Evolutionary conservation across 2,113 vertebrate species (phyloP), one percentile per base, ranked within the genome.

Genomic region (Melospiza melodia): DNA sequence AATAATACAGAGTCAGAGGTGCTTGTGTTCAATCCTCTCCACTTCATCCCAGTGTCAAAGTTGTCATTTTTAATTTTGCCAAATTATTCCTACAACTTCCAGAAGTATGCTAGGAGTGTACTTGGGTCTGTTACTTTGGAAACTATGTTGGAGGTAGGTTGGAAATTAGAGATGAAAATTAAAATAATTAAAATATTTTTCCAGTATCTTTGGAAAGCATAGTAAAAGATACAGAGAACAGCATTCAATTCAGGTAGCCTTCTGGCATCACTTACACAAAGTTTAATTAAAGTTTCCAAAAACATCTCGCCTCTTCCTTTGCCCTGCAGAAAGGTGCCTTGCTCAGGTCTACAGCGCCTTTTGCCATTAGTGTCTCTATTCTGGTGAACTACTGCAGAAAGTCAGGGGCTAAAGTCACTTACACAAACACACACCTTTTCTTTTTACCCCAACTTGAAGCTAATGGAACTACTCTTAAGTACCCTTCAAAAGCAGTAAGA

Each of bases 401-500:
- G 22, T 28, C 92, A 63, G 27, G 52, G 30, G 15, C 63, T 80
- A 85, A 72, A 84, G 86, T 67, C 63, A 71, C 49, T 87, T 20
- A 52, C 17, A 57, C 55, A 59, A 95, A 76, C 16, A 46, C 14
- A 27, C 11, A 33, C 19, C 15, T 55, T 84, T 69, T 72, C 71
- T 57, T 94, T 95, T 65, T 57, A 90, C 15, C 10, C 10, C 16
- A 77, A n/a, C 28, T 59, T 79, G 89, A 83, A 89, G 19, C 62
- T 61, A 58, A 43, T 54, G 41, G 28, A 94, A 28, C 10, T 73
- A 43, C 21, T 59, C 44, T 71, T 73, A 84, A 30, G 51, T 58
- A 91, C 49, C n/a, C 33, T 75, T 95, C 87, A 84, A 93, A 94
- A 93, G 75, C 85, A 89, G 15, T 51, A 63, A 28, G n/a, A 72